phyloP scores from a whole-genome alignment of 2,888 invertebrate genomes.

The Agapetus fuscipes region DNA sequence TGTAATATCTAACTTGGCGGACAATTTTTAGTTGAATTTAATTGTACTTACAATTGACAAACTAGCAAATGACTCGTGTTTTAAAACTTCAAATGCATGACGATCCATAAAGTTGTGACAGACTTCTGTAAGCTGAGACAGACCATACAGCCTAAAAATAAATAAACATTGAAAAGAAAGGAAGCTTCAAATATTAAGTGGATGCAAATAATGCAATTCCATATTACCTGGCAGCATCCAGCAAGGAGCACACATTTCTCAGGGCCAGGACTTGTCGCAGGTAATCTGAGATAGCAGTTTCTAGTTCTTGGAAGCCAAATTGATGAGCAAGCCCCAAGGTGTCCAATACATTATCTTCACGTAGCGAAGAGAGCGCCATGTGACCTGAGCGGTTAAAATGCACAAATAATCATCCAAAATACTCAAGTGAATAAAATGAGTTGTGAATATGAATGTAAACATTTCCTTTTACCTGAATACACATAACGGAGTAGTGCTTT shows the following conservation, averaged over 20 bases:
- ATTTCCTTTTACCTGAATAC: constrained; percentile 63
- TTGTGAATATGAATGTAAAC: background rate
- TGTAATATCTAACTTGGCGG: background rate
- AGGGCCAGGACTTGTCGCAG: constrained; percentile 78
- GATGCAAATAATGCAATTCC: background rate
- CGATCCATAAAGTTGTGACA: constrained; percentile 88
- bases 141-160: constrained; percentile 47
- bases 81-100: constrained; percentile 76
- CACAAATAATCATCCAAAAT: constrained; percentile 1
- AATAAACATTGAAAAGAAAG: too few species aligned
- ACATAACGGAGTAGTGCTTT: constrained; percentile 90
- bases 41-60: constrained; percentile 67
- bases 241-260: constrained; percentile 88
- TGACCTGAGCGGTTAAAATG: constrained; percentile 48
- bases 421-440: background rate
- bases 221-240: constrained; percentile 71
- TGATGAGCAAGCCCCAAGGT: constrained; percentile 85
- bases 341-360: constrained; percentile 60
- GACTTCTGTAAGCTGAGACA: constrained; percentile 59
- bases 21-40: background rate
- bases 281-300: constrained; percentile 87
- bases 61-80: constrained; percentile 73
- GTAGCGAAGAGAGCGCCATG: constrained; percentile 55
- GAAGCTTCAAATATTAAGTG: background rate
- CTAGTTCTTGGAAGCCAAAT: constrained; percentile 89